Conservation (phyloP, 2,888 invertebrate genomes). For the Coleophora deauratella region DNA sequence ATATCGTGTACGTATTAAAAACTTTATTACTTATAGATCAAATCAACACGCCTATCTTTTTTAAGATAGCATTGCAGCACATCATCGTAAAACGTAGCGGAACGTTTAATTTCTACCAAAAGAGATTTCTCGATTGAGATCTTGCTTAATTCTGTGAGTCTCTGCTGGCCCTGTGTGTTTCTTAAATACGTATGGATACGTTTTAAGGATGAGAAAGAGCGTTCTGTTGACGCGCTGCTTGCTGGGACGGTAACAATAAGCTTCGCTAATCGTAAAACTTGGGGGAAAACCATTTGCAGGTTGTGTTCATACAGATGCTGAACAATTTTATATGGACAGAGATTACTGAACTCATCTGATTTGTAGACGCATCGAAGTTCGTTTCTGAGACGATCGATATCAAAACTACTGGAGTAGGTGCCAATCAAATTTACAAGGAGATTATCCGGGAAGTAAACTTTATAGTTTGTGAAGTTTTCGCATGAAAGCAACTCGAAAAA, state of each 20-base stretch:
- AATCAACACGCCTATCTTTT: constrained; percentile 1
- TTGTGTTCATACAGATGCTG: not conserved
- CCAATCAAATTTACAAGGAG: not conserved
- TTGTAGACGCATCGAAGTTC: not conserved
- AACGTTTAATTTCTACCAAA: not conserved
- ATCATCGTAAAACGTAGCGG: not conserved
- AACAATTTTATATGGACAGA: not conserved
- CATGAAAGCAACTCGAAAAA: not conserved
- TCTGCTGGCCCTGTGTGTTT: constrained; percentile 3
- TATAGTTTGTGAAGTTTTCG: not conserved
- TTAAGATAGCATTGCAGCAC: not conserved
- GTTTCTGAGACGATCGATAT: not conserved
- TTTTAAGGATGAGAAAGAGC: constrained; percentile 4
- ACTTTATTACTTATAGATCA: not conserved
- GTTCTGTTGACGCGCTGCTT: not conserved
- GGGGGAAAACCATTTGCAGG: not conserved
- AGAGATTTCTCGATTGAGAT: not conserved
- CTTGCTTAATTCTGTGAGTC: constrained; percentile 2
- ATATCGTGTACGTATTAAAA: too few relatives aligned
- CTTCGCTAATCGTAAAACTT: not conserved
- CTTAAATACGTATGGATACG: constrained; percentile 3
- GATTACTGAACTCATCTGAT: not conserved
- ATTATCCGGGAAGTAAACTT: not conserved
- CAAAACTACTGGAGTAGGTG: not conserved
- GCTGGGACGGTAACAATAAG: not conserved